Evolutionary conservation across 2,888 invertebrate species (phyloP).

Genomic region (Trichopoda pennipes): DNA sequence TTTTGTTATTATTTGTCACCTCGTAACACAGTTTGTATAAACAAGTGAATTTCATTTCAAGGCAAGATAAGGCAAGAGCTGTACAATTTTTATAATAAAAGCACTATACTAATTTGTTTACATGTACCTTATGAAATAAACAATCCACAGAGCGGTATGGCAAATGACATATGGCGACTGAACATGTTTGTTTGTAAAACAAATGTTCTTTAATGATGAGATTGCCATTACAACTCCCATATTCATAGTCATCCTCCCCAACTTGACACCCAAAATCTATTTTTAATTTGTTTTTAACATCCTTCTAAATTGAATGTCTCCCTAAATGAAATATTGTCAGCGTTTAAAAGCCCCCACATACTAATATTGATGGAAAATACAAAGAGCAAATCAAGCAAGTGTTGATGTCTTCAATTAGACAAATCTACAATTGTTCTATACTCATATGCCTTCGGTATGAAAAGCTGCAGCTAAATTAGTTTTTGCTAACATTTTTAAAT

Average conservation of each 20-base stretch:
- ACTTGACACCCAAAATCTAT: constrained; percentile 5
- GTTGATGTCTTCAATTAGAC: constrained; percentile 80
- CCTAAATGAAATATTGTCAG: constrained; percentile 63
- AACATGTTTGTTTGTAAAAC: constrained; percentile 30
- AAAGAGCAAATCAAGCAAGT: constrained; percentile 68
- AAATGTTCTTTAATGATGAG: constrained; percentile 17
- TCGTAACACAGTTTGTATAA: constrained; percentile 66
- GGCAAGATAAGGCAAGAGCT: constrained; percentile 54
- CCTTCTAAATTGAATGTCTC: constrained; percentile 62
- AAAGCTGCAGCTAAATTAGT: not conserved
- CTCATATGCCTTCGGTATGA: not conserved
- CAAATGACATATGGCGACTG: constrained; percentile 7
- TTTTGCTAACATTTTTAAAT: constrained; percentile 11
- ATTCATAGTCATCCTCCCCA: constrained; percentile 1
- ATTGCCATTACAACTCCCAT: not conserved
- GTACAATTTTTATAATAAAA: constrained; percentile 11
- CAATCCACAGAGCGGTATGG: constrained; percentile 27
- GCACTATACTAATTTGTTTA: constrained; percentile 27
- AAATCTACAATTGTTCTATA: constrained; percentile 42
- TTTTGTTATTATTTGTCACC: constrained; percentile 71
- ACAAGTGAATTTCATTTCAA: constrained; percentile 25
- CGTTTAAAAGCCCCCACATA: constrained; percentile 35
- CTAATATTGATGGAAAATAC: constrained; percentile 45
- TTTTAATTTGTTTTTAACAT: constrained; percentile 58
- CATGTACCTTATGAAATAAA: constrained; percentile 60